These are phyloP conservation scores for Varanus komodoensis DNA, from an alignment of 2,113 vertebrate genomes.

Conservation along the genomic window DNA sequence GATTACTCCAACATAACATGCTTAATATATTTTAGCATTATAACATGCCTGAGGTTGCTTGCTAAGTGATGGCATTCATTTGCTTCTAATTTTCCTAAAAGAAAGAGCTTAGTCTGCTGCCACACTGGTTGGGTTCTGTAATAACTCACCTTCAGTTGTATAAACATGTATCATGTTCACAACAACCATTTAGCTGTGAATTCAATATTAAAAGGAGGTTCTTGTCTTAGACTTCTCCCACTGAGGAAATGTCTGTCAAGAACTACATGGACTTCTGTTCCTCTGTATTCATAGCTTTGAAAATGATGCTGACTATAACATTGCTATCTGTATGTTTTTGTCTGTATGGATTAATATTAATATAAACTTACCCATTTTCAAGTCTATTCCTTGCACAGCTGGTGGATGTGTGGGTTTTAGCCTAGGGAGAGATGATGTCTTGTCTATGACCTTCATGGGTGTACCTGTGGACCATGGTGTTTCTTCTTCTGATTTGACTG, in stretches of 20 bases:
- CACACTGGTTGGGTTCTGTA: neutral
- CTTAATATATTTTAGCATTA: neutral
- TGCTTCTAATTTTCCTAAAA: slow-evolving; percentile 9
- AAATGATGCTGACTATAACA: neutral
- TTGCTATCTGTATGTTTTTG: neutral
- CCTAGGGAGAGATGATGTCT: slow-evolving; percentile 42
- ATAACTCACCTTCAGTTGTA: slow-evolving; percentile 17
- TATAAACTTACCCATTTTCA: slow-evolving; percentile 67
- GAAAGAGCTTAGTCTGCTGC: slow-evolving; percentile 6
- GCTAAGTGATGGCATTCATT: neutral
- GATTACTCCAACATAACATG: neutral
- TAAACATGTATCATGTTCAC: neutral
- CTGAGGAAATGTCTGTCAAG: neutral
- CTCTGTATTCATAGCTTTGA: neutral
- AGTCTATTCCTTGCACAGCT: slow-evolving; percentile 34
- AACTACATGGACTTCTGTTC: slow-evolving; percentile 3
- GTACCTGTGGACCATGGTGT: slow-evolving; percentile 29
- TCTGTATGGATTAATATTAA: slow-evolving; percentile 22
- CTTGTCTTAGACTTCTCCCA: neutral
- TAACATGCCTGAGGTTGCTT: neutral
- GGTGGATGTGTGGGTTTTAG: slow-evolving; percentile 36
- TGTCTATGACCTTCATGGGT: slow-evolving; percentile 31
- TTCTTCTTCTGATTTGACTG: slow-evolving; percentile 7
- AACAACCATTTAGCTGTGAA: neutral
- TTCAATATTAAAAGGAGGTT: slow-evolving; percentile 24